A percentile compares a stretch with the other conserved stretches of the same genome.
phyloP scores from a whole-genome alignment of 2,797 vertebrate species.

The Protonibea diacanthus region DNA sequence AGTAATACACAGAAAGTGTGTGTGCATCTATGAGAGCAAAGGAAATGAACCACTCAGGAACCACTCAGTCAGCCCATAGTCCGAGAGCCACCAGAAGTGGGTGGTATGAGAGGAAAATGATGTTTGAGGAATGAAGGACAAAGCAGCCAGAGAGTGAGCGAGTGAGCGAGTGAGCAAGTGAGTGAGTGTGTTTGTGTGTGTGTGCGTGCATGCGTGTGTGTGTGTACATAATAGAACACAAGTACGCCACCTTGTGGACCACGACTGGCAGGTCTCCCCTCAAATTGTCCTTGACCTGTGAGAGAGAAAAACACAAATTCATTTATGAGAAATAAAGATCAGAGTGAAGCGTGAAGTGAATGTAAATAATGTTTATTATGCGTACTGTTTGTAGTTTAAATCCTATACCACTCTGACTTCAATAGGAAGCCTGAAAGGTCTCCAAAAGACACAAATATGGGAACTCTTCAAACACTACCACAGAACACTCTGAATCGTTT shows the following conservation, averaged over 20 bases:
- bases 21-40: constrained; percentile 63
- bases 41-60: constrained; percentile 79
- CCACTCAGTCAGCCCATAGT: constrained; percentile 75
- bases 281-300: constrained; percentile 32
- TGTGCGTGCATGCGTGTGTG: constrained; percentile 23
- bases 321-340: neutral
- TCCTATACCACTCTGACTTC: neutral
- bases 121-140: constrained; percentile 72
- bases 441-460: constrained; percentile 27
- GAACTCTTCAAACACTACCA: constrained; percentile 23
- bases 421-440: neutral
- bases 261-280: constrained; percentile 27
- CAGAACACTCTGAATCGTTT: constrained; percentile 13
- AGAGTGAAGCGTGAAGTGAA: neutral
- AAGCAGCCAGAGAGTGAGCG: constrained; percentile 46
- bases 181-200: neutral
- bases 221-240: constrained; percentile 35
- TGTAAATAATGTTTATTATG: neutral
- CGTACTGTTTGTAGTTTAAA: neutral
- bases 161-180: constrained; percentile 25
- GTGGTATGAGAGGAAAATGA: constrained; percentile 75
- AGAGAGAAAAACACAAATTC: constrained; percentile 21
- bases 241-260: constrained; percentile 77
- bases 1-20: constrained; percentile 50
- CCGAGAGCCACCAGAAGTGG: constrained; percentile 74